Evolutionary conservation across 2,888 invertebrate species (phyloP).

Genomic region (Penaeus monodon): DNA sequence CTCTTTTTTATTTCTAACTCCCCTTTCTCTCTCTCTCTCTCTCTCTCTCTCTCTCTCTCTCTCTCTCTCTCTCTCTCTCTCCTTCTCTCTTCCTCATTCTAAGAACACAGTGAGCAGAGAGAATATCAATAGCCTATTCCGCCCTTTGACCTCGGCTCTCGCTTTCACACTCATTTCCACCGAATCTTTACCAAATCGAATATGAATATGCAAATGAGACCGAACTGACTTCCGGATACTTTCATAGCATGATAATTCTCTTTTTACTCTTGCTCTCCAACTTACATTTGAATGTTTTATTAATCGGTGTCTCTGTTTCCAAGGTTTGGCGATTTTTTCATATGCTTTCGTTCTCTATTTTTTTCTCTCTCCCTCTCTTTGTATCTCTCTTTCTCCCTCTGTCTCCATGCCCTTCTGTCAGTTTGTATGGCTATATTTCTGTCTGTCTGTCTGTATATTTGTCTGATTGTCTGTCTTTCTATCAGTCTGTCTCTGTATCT

Average conservation of each 20-base stretch:
- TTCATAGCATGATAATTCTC: no score
- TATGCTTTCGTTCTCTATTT: background rate
- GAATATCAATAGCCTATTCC: no score
- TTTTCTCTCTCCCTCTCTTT: background rate
- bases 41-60: background rate
- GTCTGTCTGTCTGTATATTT: background rate
- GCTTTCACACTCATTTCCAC: no score
- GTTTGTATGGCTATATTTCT: background rate
- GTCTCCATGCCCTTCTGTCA: background rate
- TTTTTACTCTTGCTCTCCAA: no score
- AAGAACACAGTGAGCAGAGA: no score
- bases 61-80: background rate
- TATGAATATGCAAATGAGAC: no score
- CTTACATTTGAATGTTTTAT: no score
- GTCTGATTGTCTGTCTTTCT: constrained; percentile 22
- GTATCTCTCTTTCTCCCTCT: background rate
- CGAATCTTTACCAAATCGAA: no score
- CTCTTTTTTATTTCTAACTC: background rate
- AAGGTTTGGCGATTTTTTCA: no score
- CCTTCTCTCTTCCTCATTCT: background rate
- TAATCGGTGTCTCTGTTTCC: no score
- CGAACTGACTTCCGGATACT: no score
- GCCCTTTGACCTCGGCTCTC: no score
- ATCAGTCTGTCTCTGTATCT: constrained; percentile 28
- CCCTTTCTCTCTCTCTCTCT: background rate